A percentile compares a stretch with the other conserved stretches of the same genome.
These are phyloP conservation scores for Myotis planiceps DNA, from an alignment of 2,797 vertebrate species.

Conservation along the genomic window DNA sequence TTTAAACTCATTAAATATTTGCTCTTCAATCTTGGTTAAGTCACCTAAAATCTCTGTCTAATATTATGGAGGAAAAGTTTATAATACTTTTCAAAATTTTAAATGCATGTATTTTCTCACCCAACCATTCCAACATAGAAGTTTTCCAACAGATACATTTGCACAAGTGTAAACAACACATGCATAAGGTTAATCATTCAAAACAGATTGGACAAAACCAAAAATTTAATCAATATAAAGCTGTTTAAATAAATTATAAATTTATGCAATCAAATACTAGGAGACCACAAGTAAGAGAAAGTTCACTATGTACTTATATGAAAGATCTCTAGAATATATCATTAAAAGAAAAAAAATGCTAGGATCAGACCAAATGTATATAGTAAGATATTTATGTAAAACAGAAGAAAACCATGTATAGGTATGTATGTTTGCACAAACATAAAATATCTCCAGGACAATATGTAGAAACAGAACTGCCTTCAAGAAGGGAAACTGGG, in stretches of 20 bases:
- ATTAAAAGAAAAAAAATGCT: not conserved
- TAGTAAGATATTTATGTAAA: not conserved
- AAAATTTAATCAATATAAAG: not conserved
- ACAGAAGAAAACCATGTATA: not conserved
- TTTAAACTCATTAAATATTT: slow-evolving; percentile 16
- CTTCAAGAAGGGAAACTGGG: not conserved
- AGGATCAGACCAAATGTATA: not conserved
- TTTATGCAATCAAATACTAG: not conserved
- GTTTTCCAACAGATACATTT: not conserved
- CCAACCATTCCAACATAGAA: not conserved
- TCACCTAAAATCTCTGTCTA: not conserved
- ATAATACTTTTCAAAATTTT: slow-evolving; percentile 15
- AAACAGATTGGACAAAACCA: not conserved
- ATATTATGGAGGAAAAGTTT: not conserved
- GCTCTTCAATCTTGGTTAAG: not conserved
- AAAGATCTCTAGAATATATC: not conserved
- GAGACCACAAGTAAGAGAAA: not conserved
- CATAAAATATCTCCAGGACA: not conserved
- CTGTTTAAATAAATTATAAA: slow-evolving; percentile 21
- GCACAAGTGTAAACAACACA: not conserved
- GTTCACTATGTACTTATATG: not conserved
- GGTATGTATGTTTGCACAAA: not conserved
- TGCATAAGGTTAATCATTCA: not conserved
- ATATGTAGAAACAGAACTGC: not conserved
- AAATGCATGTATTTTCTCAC: not conserved